Conservation (phyloP, 2,888 invertebrate species). For the Drosophila heteroneura region DNA sequence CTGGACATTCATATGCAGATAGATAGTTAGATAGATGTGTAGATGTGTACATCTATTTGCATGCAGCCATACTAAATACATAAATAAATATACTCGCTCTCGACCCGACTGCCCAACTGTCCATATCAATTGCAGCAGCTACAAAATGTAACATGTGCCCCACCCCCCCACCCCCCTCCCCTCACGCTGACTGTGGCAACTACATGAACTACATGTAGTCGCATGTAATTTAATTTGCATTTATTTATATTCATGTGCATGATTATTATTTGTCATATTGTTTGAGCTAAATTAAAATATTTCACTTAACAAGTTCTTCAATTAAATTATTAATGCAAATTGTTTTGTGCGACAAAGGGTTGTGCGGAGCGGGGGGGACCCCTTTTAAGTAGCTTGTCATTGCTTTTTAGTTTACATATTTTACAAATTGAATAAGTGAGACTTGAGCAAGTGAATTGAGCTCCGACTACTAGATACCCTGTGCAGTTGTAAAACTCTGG, state of each 20-base stretch:
- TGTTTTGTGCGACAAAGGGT: slow-evolving; percentile 19
- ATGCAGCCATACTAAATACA: neutral
- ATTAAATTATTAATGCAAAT: slow-evolving; percentile 75
- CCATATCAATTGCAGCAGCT: slow-evolving; percentile 58
- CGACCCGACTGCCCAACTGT: slow-evolving; percentile 12
- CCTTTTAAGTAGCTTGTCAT: slow-evolving; percentile 10
- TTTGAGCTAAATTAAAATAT: slow-evolving; percentile 67
- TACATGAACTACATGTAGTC: slow-evolving; percentile 6
- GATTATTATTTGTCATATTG: slow-evolving; percentile 67
- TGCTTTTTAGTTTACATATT: slow-evolving; percentile 2
- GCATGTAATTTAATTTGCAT: slow-evolving; percentile 69
- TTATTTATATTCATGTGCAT: slow-evolving; percentile 54
- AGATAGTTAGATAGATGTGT: neutral
- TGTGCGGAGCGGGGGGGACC: neutral
- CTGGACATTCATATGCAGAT: slow-evolving; percentile 11
- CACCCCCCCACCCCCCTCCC: neutral
- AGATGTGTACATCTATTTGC: neutral
- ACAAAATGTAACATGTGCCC: slow-evolving; percentile 29
- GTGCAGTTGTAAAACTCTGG: neutral
- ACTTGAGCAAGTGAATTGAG: neutral
- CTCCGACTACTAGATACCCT: neutral
- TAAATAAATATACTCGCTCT: neutral
- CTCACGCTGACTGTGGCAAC: neutral
- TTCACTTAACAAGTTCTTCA: slow-evolving; percentile 76
- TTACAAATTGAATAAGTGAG: slow-evolving; percentile 9